Evolutionary conservation across 1,140 invertebrate species (phyloP).

Genomic region (Solenopsis invicta): DNA sequence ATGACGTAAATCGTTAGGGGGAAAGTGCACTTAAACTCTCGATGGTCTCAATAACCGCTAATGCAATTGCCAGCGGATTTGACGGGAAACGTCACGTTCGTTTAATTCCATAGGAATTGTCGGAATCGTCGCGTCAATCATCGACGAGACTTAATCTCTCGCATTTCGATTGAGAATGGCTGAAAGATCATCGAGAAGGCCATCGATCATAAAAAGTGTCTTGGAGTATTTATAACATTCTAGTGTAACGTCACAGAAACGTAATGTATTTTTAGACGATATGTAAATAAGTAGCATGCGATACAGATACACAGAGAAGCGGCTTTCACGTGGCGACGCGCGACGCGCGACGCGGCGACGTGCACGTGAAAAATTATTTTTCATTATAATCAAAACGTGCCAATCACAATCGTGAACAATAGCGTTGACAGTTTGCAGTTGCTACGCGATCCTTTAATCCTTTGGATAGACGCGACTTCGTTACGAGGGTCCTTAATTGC

Average conservation of each 20-base stretch:
- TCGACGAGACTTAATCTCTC: constrained; percentile 1
- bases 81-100: constrained; percentile 29
- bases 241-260: constrained; percentile 15
- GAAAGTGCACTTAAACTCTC: constrained; percentile 70
- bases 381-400: constrained; percentile 43
- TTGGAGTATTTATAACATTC: constrained; percentile 28
- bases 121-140: constrained; percentile 24
- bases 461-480: background rate
- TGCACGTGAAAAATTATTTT: constrained; percentile 33
- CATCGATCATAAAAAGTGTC: constrained; percentile 48
- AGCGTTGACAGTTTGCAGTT: too few relatives aligned
- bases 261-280: constrained; percentile 48
- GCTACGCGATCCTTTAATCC: constrained; percentile 11
- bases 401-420: too few relatives aligned
- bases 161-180: constrained; percentile 10
- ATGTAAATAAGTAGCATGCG: constrained; percentile 36
- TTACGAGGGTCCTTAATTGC: constrained; percentile 52
- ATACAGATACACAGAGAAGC: constrained; percentile 13
- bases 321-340: too few relatives aligned
- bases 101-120: constrained; percentile 53
- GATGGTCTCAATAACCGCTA: constrained; percentile 46
- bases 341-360: background rate
- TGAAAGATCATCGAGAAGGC: constrained; percentile 26
- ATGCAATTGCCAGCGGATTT: constrained; percentile 67
- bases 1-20: constrained; percentile 65